Base-by-base conservation (phyloP, 2,888 invertebrate genomes). In the Noctua janthe region DNA sequence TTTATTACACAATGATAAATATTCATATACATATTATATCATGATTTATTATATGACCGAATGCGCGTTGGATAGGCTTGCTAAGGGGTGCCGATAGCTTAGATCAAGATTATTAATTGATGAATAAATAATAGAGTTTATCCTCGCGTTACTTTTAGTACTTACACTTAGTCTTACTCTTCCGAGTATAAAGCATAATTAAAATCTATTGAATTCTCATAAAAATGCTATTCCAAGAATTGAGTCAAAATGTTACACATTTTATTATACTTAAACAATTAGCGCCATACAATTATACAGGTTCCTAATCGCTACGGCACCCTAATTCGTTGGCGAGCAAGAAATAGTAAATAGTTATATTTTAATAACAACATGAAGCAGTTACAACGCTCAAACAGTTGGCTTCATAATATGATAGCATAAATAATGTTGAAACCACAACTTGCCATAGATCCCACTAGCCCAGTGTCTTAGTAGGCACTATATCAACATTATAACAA, bases 401-500 rank as follows among this genome's bases (percentile, higher is more conserved):
- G 76, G 89, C 83, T 85, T 83, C 80, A 76, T 76, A 78, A 75
- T 79, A 81, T 75, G 75, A 80, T 87, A 81, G 83, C 71, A 67
- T 85, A 86, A 80, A 76, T 85, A 90, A 89, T 89, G 89, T 90
- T 89, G 84, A 87, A 87, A 87, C 86, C 80, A 87, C 88, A 87
- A 90, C 93, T 94, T 94, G 94, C 94, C 94, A 92, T 92, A 91
- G 88, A 81, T 91, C 83, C 87, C 86, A 86, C 84, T 86, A 82
- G 85, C 90, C 92, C 92, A 93, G 93, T 94, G 94, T 89, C 80
- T 59, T 84, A 78, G 74, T 72, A 51, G 79, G 83, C 90, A 88
- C 87, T 84, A 84, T 85, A 87, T 84, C 87, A 90, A 84, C 81
- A 86, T 89, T 76, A 87, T 79, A 88, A 90, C 89, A 87, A 89